Conservation (phyloP, 2,888 invertebrate genomes). For the Phlogophora meticulosa region DNA sequence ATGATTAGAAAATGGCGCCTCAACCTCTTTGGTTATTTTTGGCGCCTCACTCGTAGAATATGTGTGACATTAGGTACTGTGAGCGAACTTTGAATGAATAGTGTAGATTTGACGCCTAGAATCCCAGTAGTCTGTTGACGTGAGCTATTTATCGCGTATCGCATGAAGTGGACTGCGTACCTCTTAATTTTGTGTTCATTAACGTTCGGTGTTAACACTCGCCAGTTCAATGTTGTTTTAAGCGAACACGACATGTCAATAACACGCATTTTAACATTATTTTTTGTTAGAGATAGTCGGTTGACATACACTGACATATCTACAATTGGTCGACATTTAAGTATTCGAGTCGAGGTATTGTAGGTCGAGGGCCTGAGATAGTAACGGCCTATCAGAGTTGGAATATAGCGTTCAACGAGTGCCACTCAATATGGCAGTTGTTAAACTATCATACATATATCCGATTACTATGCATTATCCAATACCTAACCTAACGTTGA, state of each 20-base stretch:
- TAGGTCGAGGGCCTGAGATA: slow-evolving; percentile 5
- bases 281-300: slow-evolving; percentile 11
- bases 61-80: not conserved
- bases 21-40: not conserved
- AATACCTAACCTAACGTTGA: slow-evolving; percentile 9
- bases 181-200: slow-evolving; percentile 47
- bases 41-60: not conserved
- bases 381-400: slow-evolving; percentile 2
- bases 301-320: too few species aligned
- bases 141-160: slow-evolving; percentile 24
- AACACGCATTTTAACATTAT: slow-evolving; percentile 57
- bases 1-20: slow-evolving; percentile 17
- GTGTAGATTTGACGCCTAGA: not conserved
- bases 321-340: not conserved
- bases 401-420: slow-evolving; percentile 20
- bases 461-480: slow-evolving; percentile 16
- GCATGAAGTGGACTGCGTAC: slow-evolving; percentile 36
- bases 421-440: slow-evolving; percentile 23
- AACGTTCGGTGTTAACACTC: slow-evolving; percentile 60
- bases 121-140: not conserved
- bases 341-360: not conserved
- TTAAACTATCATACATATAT: slow-evolving; percentile 26
- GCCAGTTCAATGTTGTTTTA: slow-evolving; percentile 62
- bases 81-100: not conserved
- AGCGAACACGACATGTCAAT: slow-evolving; percentile 47